Percentiles rank a stretch among this genome's conserved stretches.
These are phyloP conservation scores for Mormyrops boulengeri DNA, from an alignment of 2,797 vertebrate genomes.

Conservation along the genomic window DNA sequence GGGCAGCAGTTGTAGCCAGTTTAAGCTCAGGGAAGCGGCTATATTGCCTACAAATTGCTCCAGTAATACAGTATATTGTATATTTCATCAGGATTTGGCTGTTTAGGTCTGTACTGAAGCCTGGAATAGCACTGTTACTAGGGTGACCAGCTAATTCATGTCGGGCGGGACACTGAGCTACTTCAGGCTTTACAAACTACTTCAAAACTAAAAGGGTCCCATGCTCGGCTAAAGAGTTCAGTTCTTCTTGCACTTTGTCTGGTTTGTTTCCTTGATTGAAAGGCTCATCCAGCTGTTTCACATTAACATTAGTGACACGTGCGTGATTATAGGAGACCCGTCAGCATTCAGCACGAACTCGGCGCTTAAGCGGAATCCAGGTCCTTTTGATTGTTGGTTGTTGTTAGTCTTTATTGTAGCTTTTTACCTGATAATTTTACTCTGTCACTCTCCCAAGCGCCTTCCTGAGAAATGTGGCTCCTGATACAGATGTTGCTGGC, in stretches of 20 bases:
- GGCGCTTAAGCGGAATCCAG: neutral
- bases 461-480: neutral
- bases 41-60: neutral
- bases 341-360: neutral
- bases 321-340: neutral
- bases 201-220: neutral
- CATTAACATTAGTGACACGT: neutral
- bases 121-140: neutral
- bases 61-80: neutral
- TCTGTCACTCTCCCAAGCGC: neutral
- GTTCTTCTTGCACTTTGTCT: neutral
- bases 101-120: neutral
- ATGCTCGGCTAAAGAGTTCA: neutral
- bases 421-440: neutral
- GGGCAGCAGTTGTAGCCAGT: neutral
- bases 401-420: neutral
- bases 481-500: neutral
- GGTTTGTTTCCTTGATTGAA: neutral
- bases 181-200: neutral
- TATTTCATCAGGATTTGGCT: neutral
- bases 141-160: neutral
- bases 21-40: neutral
- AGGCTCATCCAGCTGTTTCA: neutral
- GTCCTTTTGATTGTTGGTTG: neutral
- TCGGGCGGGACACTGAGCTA: neutral